These are phyloP conservation scores for Hermaeophaga mercurialis DNA, from an alignment of 2,888 invertebrate species.

Conservation along the genomic window DNA sequence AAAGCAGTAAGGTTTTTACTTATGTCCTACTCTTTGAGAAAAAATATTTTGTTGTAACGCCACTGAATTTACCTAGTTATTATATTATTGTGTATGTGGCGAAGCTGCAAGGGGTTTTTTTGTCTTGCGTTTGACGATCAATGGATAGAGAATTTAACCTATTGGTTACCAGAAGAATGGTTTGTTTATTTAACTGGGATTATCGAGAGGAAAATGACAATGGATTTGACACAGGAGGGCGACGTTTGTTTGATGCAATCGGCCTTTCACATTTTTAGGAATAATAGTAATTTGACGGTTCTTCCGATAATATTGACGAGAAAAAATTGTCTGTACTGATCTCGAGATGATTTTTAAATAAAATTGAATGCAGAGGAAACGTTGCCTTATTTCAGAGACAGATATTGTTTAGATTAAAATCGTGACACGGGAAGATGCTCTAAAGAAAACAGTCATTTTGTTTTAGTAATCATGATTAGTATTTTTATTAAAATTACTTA, in stretches of 20 bases:
- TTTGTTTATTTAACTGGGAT: conserved; percentile 21
- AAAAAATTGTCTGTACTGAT: background rate
- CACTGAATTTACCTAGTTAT: conserved; percentile 10
- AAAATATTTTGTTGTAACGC: background rate
- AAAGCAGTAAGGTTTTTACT: no score
- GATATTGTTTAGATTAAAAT: no score
- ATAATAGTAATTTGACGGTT: conserved; percentile 15
- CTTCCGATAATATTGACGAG: conserved; percentile 10
- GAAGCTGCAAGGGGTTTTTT: conserved; percentile 12
- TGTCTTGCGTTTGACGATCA: conserved; percentile 16
- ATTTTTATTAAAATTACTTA: no score
- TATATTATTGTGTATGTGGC: conserved; percentile 12
- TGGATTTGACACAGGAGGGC: conserved; percentile 17
- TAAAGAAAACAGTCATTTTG: no score
- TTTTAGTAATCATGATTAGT: no score
- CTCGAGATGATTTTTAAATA: background rate
- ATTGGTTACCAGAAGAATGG: conserved; percentile 21
- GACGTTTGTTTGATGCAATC: conserved; percentile 9
- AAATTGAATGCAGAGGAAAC: background rate
- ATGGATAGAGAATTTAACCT: conserved; percentile 20
- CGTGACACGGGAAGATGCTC: no score
- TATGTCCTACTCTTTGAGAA: no score
- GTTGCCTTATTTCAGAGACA: no score
- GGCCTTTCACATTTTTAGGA: conserved; percentile 12
- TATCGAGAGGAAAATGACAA: conserved; percentile 16